Base-by-base conservation (phyloP, 37 sponge, comb jelly and placozoan species). In the Chondrosia reniformis region DNA sequence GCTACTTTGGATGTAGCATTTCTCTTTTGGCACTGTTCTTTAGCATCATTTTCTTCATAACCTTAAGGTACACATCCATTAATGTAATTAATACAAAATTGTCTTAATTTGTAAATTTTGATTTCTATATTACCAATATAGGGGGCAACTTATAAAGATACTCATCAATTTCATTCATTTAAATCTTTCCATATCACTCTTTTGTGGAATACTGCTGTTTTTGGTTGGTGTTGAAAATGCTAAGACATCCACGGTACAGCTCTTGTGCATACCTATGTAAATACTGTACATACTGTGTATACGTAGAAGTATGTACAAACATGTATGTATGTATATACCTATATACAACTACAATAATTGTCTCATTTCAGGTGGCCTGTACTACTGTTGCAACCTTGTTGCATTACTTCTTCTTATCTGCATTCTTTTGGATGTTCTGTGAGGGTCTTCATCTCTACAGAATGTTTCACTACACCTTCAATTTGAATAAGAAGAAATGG, bases 381-480 rank as follows among this genome's bases (percentile, higher is more conserved):
- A 40, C 15, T 17, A n/a, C 24, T 21, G 43, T 69, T 0, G 24
- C 72, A 34, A 19, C 42, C 36, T 34, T 69, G 37, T 25, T 69
- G 40, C 72, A 69, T 44, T 69, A 69, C 72, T 69, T 69, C 72
- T 69, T 69, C 36, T 25, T 69, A 44, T 19, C 72, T 2, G n/a
- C 36, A 15, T 69, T 69, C 72, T 39, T 13, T 25, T 69, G 72
- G 72, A 69, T 39, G 41, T 1, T 69, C 44, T 69, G 72, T 40
- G 72, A 69, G 42, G 72, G 40, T 34, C n/a, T 69, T 39, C 72
- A 38, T 6, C 1, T 69, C 24, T 69, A 34, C 42, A 31, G 38
- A 1, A 33, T 69, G 15, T n/a, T 34, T 38, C 44, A 43, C 24
- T 42, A 7, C 4, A 44, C 42, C 1, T 69, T 69, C 22, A 24